Conservation (phyloP, 1,140 invertebrate species). For the Drosophila seguyi region DNA sequence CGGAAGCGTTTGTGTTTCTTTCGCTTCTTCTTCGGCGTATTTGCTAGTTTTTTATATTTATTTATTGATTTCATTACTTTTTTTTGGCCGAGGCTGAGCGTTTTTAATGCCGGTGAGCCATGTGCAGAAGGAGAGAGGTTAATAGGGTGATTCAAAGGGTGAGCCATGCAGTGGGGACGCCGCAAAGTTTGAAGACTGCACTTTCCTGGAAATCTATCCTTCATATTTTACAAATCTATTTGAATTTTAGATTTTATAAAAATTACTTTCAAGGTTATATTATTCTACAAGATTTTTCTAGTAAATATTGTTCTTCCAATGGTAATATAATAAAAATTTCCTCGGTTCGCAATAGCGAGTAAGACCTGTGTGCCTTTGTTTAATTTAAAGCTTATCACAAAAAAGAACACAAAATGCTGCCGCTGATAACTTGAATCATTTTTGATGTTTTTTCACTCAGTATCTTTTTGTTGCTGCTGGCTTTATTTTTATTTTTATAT, state of each 20-base stretch:
- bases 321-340: no score
- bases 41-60: conserved; percentile 26
- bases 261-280: neutral
- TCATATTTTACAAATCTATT: neutral
- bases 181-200: no score
- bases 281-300: no score
- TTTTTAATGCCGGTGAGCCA: conserved; percentile 68
- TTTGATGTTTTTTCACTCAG: conserved; percentile 50
- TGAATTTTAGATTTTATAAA: no score
- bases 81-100: conserved; percentile 44
- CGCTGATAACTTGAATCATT: conserved; percentile 69
- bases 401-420: conserved; percentile 25
- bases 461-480: conserved; percentile 41
- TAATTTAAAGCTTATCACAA: conserved; percentile 75
- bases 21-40: conserved; percentile 17
- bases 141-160: neutral
- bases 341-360: neutral
- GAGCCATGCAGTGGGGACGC: neutral
- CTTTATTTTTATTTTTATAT: conserved; percentile 61
- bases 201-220: no score
- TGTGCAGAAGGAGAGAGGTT: conserved; percentile 50
- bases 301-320: neutral
- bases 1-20: conserved; percentile 55
- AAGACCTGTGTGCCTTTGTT: conserved; percentile 61
- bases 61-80: conserved; percentile 56